These are phyloP conservation scores for Hystrix brachyura DNA, from an alignment of 2,113 vertebrate species.

Conservation along the genomic window DNA sequence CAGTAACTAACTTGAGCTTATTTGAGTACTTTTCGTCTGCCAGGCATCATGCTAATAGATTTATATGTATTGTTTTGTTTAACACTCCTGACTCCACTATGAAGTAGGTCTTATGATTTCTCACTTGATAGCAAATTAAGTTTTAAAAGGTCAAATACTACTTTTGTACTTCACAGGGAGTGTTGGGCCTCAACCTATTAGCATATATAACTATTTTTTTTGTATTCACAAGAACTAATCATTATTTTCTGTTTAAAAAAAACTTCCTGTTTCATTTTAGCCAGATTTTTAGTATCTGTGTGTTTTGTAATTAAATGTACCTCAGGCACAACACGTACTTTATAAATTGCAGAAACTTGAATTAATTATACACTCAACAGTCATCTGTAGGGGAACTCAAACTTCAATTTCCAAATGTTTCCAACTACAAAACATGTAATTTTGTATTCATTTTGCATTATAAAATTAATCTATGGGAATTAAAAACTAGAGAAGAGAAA, in stretches of 20 bases:
- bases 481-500: conserved; percentile 50
- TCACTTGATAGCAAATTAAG: not conserved
- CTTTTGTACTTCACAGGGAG: not conserved
- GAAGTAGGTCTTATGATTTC: not conserved
- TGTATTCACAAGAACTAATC: not conserved
- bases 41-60: not conserved
- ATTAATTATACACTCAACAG: conserved; percentile 44
- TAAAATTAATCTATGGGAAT: conserved; percentile 27
- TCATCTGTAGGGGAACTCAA: conserved; percentile 10
- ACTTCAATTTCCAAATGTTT: conserved; percentile 47
- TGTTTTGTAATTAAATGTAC: conserved; percentile 40
- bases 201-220: conserved; percentile 11
- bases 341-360: not conserved
- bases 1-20: not conserved
- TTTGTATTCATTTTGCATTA: conserved; percentile 19
- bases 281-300: conserved; percentile 4
- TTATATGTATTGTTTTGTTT: not conserved
- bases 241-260: conserved; percentile 31
- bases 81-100: not conserved
- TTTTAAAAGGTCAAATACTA: not conserved
- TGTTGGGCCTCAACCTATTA: not conserved
- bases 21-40: not conserved
- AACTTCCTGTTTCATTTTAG: not conserved
- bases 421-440: not conserved
- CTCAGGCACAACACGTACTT: not conserved